phyloP scores from a whole-genome alignment of 2,888 invertebrate genomes.

The Habrosyne pyritoides region DNA sequence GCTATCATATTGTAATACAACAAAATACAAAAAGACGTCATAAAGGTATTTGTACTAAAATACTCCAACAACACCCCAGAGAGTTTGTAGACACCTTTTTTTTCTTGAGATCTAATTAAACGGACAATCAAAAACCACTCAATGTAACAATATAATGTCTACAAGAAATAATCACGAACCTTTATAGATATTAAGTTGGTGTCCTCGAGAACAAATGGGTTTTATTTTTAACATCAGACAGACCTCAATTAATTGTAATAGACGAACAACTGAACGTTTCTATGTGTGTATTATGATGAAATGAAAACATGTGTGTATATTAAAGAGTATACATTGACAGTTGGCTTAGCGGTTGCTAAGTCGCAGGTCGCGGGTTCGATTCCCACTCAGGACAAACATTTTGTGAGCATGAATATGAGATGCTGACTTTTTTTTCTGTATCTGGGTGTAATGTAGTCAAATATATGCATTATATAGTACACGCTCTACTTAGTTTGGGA shows the following conservation, averaged over 20 bases:
- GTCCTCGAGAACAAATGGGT: neutral
- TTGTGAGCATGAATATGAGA: no score
- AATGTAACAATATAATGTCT: conserved; percentile 30
- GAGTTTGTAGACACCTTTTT: conserved; percentile 10
- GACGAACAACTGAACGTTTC: no score
- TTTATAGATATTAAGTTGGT: neutral
- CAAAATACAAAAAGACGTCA: neutral
- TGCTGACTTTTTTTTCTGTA: no score
- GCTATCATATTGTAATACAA: neutral
- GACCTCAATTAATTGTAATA: neutral
- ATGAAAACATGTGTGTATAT: no score
- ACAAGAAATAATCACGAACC: conserved; percentile 18
- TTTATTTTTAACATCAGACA: neutral
- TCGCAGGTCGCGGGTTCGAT: no score
- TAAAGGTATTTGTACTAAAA: neutral
- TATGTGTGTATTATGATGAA: neutral
- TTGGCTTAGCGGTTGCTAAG: no score
- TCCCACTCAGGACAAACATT: no score
- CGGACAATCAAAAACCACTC: conserved; percentile 46
- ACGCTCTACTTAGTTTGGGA: no score
- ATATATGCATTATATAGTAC: no score
- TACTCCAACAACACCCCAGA: conserved; percentile 4
- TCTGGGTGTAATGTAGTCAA: no score
- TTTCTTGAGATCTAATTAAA: conserved; percentile 28
- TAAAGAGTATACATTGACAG: no score